phyloP scores from a whole-genome alignment of 2,888 invertebrate genomes.

The Cerastis rubricosa region DNA sequence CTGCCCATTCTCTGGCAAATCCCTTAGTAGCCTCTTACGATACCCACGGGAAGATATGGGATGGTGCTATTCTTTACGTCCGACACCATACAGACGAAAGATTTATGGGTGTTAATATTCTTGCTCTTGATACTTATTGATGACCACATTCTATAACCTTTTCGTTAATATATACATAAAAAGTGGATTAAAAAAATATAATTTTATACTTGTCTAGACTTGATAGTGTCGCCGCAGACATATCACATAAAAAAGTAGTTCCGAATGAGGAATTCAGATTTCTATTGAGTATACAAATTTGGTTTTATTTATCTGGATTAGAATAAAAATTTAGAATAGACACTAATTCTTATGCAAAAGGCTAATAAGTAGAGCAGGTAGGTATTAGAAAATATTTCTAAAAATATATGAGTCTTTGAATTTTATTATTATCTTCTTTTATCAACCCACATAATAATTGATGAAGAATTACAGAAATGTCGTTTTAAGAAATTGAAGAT shows the following conservation, averaged over 20 bases:
- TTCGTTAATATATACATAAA: slow-evolving; percentile 2
- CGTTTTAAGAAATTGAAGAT: background rate
- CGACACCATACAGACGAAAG: no score
- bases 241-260: slow-evolving; percentile 27
- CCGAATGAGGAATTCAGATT: slow-evolving; percentile 10
- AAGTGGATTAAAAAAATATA: slow-evolving; percentile 4
- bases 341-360: slow-evolving; percentile 26
- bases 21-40: no score
- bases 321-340: background rate
- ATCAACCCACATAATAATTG: background rate
- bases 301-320: slow-evolving; percentile 10
- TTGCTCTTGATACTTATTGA: background rate
- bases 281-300: background rate
- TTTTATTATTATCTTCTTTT: background rate
- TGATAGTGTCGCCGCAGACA: slow-evolving; percentile 34
- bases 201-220: slow-evolving; percentile 43
- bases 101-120: background rate
- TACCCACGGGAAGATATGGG: no score
- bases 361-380: slow-evolving; percentile 29
- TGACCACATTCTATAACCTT: background rate
- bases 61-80: no score
- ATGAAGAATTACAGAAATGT: background rate
- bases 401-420: background rate
- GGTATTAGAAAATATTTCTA: background rate
- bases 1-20: no score